Evolutionary conservation across 2,888 invertebrate genomes (phyloP), one percentile per base, ranked within the genome.

Genomic region (Fragum sueziense): DNA sequence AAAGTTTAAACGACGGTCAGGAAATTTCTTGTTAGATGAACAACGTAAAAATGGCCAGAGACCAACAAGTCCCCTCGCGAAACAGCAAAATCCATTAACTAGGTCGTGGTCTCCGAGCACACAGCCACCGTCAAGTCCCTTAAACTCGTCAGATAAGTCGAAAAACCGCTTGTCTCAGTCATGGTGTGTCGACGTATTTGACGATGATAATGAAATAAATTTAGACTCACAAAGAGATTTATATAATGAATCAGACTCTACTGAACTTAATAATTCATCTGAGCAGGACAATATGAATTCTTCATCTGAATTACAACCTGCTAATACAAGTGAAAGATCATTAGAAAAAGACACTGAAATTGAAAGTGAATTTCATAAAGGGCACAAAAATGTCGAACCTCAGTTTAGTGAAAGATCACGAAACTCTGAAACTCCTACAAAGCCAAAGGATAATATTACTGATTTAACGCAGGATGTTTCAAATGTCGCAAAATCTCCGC

Each of bases 1-100:
- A 29, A 88, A 86, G 70, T 78, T 90, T 41, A 88, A 89, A 34
- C 83, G 90, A 33, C 81, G 89, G n/a, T 90, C 90, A 9, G 89
- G 87, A n/a, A 89, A 88, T 20, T 89, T 86, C 71, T 80, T 89
- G 27, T 25, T 87, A 47, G 89, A 89, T 68, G 84, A 85, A 62
- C 68, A 47, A 61, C 76, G 81, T 68, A 65, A 27, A 41, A 65
- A 65, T 41, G 34, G 22, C 41, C 57, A 80, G 71, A 85, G 85
- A 11, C 74, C 85, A 51, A 76, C 79, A 37, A 85, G 83, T 74
- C 86, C 86, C 11, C 68, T 84, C 9, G 74, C 79, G 22, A 74
- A 76, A 34, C 72, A 76, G 22, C 20, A 47, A 47, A 84, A 80
- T 33, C 70, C 81, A 29, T 41, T 84, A 37, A 80, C 77, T 27